Evolutionary conservation across 2,113 vertebrate species (phyloP).

Genomic region (Callopanchax toddi): DNA sequence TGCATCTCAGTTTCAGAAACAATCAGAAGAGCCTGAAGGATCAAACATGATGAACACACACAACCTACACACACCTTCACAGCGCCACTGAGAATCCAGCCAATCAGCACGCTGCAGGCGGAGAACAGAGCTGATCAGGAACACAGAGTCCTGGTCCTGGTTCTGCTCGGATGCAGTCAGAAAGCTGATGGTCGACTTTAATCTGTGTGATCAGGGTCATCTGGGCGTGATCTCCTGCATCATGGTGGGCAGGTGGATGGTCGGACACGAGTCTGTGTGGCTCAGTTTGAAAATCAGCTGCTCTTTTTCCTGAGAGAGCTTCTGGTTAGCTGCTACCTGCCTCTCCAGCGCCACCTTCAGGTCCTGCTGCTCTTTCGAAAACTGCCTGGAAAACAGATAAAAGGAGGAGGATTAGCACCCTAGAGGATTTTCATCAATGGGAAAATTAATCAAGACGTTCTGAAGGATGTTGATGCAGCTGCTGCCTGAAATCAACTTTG

Average conservation of each 20-base stretch:
- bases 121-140: no score
- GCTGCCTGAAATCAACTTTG: neutral
- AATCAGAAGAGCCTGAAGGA: no score
- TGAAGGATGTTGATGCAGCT: neutral
- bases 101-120: no score
- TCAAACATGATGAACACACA: no score
- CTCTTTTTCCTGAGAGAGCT: constrained; percentile 87
- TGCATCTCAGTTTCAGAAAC: no score
- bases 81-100: no score
- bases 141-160: no score
- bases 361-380: constrained; percentile 84
- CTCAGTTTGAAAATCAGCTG: constrained; percentile 88
- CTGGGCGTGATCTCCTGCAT: constrained; percentile 61
- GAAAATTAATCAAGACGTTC: no score
- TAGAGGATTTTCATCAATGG: no score
- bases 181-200: neutral
- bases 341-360: constrained; percentile 84
- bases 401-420: neutral
- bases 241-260: constrained; percentile 73
- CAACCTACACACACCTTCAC: no score
- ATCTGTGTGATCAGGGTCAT: constrained; percentile 42
- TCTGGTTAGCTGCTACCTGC: constrained; percentile 77
- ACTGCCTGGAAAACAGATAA: constrained; percentile 76
- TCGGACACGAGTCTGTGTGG: constrained; percentile 68
- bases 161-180: neutral